These are phyloP conservation scores for Pseudomyrmex dendroicus DNA, from an alignment of 1,140 invertebrate genomes.

Conservation along the genomic window DNA sequence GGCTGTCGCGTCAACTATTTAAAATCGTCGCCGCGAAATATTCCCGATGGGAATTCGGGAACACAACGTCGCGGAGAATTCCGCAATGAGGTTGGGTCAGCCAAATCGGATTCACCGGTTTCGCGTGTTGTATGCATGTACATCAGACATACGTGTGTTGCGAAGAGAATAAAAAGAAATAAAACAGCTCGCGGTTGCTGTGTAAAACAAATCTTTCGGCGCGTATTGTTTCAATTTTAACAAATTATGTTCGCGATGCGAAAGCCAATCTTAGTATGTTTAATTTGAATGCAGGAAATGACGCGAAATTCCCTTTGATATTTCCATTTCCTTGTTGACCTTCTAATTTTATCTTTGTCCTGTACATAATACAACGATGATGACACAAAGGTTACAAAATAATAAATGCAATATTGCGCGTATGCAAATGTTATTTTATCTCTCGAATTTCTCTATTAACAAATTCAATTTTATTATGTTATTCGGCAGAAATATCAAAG, in stretches of 20 bases:
- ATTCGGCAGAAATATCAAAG: background rate
- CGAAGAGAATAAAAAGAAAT: background rate
- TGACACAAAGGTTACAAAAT: constrained; percentile 20
- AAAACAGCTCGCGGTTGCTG: too few species aligned
- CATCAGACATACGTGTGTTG: background rate
- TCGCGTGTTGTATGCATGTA: background rate
- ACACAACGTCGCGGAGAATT: background rate
- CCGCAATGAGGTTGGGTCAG: background rate
- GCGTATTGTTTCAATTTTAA: too few species aligned
- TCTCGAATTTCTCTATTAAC: background rate
- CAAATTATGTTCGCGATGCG: background rate
- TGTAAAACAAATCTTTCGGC: too few species aligned
- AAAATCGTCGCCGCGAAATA: background rate
- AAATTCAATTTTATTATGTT: background rate
- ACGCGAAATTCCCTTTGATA: constrained; percentile 8
- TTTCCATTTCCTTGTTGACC: constrained; percentile 21
- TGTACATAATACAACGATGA: background rate
- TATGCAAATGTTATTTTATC: background rate
- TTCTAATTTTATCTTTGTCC: constrained; percentile 39
- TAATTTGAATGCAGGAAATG: background rate
- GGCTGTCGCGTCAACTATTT: constrained; percentile 18
- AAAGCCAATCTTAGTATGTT: background rate
- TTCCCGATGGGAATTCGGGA: background rate
- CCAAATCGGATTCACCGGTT: background rate
- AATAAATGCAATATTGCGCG: background rate